phyloP scores from a whole-genome alignment of 2,113 vertebrate genomes.

The Malaclemys terrapin region DNA sequence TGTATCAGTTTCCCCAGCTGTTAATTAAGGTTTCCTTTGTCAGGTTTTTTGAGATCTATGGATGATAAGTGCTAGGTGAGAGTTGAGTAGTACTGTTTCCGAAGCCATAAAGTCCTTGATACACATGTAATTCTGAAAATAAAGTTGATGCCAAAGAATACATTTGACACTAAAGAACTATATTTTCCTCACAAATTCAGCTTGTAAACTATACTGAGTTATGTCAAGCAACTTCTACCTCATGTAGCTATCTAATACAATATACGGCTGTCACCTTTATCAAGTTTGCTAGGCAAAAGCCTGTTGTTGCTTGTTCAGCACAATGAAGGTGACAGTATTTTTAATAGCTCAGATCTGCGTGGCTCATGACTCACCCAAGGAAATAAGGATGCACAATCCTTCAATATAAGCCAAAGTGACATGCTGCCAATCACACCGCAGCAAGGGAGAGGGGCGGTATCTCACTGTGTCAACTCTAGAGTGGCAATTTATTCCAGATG shows the following conservation, averaged over 20 bases:
- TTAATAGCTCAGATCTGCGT: not conserved
- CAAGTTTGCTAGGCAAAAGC: not conserved
- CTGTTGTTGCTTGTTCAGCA: not conserved
- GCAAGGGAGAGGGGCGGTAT: rapidly evolving
- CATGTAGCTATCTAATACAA: not conserved
- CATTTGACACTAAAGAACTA: not conserved
- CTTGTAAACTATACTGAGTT: not conserved
- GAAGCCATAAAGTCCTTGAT: not conserved
- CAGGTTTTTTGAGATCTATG: not conserved
- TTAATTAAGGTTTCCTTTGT: not conserved
- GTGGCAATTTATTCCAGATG: not conserved
- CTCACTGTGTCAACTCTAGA: not conserved
- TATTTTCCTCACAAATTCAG: not conserved
- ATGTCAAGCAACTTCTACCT: not conserved
- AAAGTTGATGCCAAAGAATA: not conserved
- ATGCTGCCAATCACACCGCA: not conserved
- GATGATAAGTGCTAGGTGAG: not conserved
- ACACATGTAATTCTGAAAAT: rapidly evolving
- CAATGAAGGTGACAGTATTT: not conserved
- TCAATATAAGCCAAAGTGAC: not conserved
- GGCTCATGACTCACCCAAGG: not conserved
- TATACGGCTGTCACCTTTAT: rapidly evolving
- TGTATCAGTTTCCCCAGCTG: not conserved
- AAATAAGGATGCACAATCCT: not conserved
- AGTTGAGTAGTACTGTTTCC: not conserved